phyloP scores from a whole-genome alignment of 2,113 vertebrate species.

The Brienomyrus longianalis region DNA sequence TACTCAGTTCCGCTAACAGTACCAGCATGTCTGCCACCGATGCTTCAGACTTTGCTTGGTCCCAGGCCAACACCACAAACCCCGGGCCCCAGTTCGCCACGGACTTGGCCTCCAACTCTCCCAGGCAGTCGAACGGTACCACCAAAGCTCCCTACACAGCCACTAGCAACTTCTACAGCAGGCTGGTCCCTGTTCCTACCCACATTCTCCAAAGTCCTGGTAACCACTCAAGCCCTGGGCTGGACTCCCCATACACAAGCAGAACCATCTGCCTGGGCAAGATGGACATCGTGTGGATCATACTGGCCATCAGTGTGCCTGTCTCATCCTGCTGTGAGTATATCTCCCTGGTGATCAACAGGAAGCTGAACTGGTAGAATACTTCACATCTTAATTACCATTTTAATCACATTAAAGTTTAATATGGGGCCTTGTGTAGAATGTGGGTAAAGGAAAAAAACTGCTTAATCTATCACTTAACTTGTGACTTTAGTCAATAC shows the following conservation, averaged over 20 bases:
- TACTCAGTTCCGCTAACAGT: slow-evolving; percentile 25
- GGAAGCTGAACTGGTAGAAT: background rate
- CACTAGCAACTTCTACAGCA: slow-evolving; percentile 80
- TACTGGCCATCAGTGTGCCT: slow-evolving; percentile 87
- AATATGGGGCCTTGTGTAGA: background rate
- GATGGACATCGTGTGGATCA: slow-evolving; percentile 93
- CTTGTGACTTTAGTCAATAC: background rate
- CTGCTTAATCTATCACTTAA: background rate
- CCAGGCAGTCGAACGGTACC: slow-evolving; percentile 47
- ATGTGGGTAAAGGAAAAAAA: background rate
- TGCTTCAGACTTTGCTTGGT: background rate
- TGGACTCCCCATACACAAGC: slow-evolving; percentile 67
- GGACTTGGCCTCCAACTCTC: slow-evolving; percentile 41
- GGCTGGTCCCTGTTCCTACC: slow-evolving; percentile 74
- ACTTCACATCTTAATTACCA: background rate
- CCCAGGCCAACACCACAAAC: slow-evolving; percentile 41
- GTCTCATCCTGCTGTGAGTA: slow-evolving; percentile 95
- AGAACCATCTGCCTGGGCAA: slow-evolving; percentile 84
- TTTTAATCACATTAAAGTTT: slow-evolving; percentile 5
- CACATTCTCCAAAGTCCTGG: slow-evolving; percentile 63
- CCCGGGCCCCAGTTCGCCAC: slow-evolving; percentile 35
- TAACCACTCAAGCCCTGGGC: slow-evolving; percentile 74
- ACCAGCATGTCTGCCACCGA: background rate
- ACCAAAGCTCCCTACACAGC: slow-evolving; percentile 67
- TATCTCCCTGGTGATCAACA: background rate